phyloP scores from a whole-genome alignment of 1,140 invertebrate species.

The Drosophila saltans region DNA sequence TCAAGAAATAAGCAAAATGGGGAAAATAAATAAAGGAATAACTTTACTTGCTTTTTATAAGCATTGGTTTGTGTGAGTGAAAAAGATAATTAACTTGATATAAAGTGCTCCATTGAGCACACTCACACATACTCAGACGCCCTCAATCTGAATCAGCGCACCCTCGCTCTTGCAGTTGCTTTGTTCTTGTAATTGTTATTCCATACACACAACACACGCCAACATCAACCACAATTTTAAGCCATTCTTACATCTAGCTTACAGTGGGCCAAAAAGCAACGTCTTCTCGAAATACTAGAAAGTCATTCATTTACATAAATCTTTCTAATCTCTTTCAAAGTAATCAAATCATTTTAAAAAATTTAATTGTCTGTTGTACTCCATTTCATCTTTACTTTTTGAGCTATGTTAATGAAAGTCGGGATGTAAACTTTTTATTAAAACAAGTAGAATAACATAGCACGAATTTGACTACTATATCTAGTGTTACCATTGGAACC shows the following conservation, averaged over 20 bases:
- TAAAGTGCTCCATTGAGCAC: constrained; percentile 39
- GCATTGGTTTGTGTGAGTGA: constrained; percentile 16
- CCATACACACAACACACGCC: constrained; percentile 47
- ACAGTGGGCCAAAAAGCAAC: not conserved
- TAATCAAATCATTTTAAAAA: too few species aligned
- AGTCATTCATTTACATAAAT: too few species aligned
- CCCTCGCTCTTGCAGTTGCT: constrained; percentile 54
- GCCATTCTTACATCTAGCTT: constrained; percentile 38
- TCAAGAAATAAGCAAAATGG: constrained; percentile 31
- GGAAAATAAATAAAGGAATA: constrained; percentile 24
- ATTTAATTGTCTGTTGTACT: too few species aligned
- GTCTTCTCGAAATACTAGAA: not conserved
- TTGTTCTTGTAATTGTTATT: constrained; percentile 53
- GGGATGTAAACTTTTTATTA: too few species aligned
- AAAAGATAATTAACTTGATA: constrained; percentile 63
- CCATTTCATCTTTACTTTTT: too few species aligned
- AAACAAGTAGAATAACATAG: too few species aligned
- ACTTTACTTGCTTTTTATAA: constrained; percentile 13
- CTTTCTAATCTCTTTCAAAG: too few species aligned
- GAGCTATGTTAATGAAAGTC: too few species aligned
- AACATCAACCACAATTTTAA: constrained; percentile 35
- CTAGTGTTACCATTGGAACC: too few species aligned
- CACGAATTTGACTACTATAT: too few species aligned
- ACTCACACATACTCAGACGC: constrained; percentile 10
- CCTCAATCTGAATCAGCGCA: constrained; percentile 43